Percentiles rank a stretch among this genome's conserved stretches.
phyloP scores from a whole-genome alignment of 2,888 invertebrate species.

The Diarsia dahlii region DNA sequence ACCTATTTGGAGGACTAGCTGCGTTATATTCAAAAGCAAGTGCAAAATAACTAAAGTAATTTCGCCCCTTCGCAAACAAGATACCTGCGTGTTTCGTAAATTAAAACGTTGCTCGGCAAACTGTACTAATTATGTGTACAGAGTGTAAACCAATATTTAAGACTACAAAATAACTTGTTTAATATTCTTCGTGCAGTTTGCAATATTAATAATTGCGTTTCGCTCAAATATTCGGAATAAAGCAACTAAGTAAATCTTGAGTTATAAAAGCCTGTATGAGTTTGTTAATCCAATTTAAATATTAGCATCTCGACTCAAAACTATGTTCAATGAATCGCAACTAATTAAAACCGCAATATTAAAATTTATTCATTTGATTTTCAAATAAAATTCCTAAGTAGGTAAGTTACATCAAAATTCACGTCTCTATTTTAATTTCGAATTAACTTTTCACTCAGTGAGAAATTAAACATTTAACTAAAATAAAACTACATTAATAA shows the following conservation, averaged over 20 bases:
- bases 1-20: conserved; percentile 2
- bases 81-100: conserved; percentile 39
- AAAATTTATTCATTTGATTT: conserved; percentile 10
- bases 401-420: background rate
- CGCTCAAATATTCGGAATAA: background rate
- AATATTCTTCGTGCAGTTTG: conserved; percentile 15
- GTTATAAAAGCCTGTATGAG: background rate
- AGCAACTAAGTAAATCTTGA: background rate
- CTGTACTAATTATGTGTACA: conserved; percentile 48
- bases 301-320: background rate
- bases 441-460: conserved; percentile 7
- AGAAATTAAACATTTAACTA: conserved; percentile 27
- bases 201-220: conserved; percentile 28
- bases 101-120: conserved; percentile 37
- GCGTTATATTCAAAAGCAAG: background rate
- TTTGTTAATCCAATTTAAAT: background rate
- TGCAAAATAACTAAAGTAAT: conserved; percentile 19
- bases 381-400: conserved; percentile 17
- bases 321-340: conserved; percentile 3
- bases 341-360: conserved; percentile 15
- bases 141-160: conserved; percentile 38
- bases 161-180: conserved; percentile 15
- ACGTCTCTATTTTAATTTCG: conserved; percentile 14
- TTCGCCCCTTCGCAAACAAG: conserved; percentile 36
- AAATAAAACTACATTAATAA: conserved; percentile 27